phyloP scores from a whole-genome alignment of 2,888 invertebrate genomes.

The Lasioglossum morio region DNA sequence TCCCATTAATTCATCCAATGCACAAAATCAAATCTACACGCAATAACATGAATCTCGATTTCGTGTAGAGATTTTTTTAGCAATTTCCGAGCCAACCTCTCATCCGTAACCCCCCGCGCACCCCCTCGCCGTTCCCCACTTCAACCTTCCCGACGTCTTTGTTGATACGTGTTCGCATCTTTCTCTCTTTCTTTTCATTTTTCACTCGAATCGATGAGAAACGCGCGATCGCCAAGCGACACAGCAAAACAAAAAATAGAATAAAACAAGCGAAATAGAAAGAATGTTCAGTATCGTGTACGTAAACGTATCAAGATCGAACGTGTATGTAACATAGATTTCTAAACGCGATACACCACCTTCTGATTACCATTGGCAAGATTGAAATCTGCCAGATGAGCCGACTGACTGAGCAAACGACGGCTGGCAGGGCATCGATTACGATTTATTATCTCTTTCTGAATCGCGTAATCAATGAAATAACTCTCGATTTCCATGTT shows the following conservation, averaged over 20 bases:
- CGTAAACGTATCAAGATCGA: not conserved
- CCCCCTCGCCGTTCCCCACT: not conserved
- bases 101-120: not conserved
- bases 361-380: slow-evolving; percentile 75
- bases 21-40: not conserved
- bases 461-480: slow-evolving; percentile 80
- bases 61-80: not conserved
- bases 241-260: not conserved
- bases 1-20: not conserved
- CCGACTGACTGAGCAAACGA: slow-evolving; percentile 77
- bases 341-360: slow-evolving; percentile 61
- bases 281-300: no score
- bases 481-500: slow-evolving; percentile 77
- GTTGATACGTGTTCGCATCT: no score
- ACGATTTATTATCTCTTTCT: slow-evolving; percentile 80
- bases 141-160: no score
- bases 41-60: not conserved
- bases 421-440: slow-evolving; percentile 79
- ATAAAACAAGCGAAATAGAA: no score
- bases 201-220: not conserved
- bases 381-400: slow-evolving; percentile 74
- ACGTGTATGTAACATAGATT: not conserved
- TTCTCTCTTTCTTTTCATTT: not conserved
- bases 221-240: no score
- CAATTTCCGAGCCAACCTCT: not conserved